These are phyloP conservation scores for Galeopsomyia nigrocyanea DNA, from an alignment of 2,888 invertebrate species.

Conservation along the genomic window DNA sequence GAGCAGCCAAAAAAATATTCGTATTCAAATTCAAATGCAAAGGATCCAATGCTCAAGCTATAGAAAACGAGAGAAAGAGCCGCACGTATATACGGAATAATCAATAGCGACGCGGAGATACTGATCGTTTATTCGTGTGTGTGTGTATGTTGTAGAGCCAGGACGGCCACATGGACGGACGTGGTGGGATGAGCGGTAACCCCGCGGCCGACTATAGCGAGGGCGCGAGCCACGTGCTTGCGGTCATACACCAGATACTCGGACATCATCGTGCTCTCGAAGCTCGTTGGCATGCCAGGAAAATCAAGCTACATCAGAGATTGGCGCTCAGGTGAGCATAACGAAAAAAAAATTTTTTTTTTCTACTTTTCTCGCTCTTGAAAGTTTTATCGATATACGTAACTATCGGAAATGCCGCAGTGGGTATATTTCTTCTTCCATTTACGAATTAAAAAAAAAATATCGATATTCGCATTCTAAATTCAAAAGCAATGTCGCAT, in stretches of 20 bases:
- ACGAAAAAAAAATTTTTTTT: too few relatives aligned
- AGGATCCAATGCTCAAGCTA: too few relatives aligned
- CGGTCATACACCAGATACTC: conserved; percentile 96
- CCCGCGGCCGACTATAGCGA: conserved; percentile 97
- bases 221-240: conserved; percentile 95
- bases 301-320: conserved; percentile 94
- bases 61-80: not conserved
- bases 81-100: not conserved
- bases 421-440: too few relatives aligned
- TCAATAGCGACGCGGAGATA: not conserved
- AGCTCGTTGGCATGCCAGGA: conserved; percentile 94
- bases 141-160: conserved; percentile 56
- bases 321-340: conserved; percentile 78
- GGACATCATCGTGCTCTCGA: conserved; percentile 95
- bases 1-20: too few relatives aligned
- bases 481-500: too few relatives aligned
- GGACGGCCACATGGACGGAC: conserved; percentile 70
- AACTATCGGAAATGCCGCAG: too few relatives aligned
- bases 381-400: too few relatives aligned
- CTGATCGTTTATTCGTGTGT: too few relatives aligned
- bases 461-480: too few relatives aligned
- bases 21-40: too few relatives aligned
- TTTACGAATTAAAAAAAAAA: too few relatives aligned
- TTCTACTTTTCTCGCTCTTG: too few relatives aligned
- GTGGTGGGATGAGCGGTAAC: conserved; percentile 80